A percentile compares a stretch with the other conserved stretches of the same genome.
These are phyloP conservation scores for Agrochola litura DNA, from an alignment of 2,888 invertebrate genomes.

Conservation along the genomic window DNA sequence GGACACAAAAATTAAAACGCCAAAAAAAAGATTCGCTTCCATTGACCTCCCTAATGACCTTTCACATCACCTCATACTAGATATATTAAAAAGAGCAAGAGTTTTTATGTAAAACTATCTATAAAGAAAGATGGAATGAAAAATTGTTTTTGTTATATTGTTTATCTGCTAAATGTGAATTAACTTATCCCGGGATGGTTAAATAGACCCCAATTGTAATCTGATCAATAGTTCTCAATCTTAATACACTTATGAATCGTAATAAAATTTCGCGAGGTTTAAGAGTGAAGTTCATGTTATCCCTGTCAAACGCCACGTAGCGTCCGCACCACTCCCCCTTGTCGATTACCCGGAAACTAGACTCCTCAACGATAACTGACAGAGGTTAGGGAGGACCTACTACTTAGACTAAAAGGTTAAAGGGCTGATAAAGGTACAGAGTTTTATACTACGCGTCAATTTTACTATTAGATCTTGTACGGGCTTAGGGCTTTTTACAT, in stretches of 20 bases:
- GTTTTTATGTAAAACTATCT: too few species aligned
- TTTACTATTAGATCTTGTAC: conserved; percentile 8
- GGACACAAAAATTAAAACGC: too few species aligned
- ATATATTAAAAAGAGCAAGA: too few species aligned
- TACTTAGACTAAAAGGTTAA: conserved; percentile 21
- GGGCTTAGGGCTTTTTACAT: neutral
- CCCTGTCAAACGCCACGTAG: neutral
- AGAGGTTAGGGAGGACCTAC: neutral
- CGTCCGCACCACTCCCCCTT: neutral
- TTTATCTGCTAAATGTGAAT: too few species aligned
- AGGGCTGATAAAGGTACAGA: neutral
- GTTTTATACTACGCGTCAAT: neutral
- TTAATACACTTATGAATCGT: neutral
- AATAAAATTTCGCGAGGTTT: neutral
- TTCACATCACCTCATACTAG: too few species aligned
- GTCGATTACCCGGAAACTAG: conserved; percentile 33
- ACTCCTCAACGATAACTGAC: conserved; percentile 35
- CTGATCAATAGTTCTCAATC: neutral
- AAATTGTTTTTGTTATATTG: too few species aligned
- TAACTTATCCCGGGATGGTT: too few species aligned
- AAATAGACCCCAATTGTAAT: too few species aligned
- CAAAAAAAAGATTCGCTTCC: too few species aligned
- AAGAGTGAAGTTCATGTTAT: conserved; percentile 31
- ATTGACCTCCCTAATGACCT: too few species aligned
- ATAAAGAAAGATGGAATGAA: too few species aligned